phyloP scores from a whole-genome alignment of 2,888 invertebrate species.

The Bursaphelenchus okinawaensis region DNA sequence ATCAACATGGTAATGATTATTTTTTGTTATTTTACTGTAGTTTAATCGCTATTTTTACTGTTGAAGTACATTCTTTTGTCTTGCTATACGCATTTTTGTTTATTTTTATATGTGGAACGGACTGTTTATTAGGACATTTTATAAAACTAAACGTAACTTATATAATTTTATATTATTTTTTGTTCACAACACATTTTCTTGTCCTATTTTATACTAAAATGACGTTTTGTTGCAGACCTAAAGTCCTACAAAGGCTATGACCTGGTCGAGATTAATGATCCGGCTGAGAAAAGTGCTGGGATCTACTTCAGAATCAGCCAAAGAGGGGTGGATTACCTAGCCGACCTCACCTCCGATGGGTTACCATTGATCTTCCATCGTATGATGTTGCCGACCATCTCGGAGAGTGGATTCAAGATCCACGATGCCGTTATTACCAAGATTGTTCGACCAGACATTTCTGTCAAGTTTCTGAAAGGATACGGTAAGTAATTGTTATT shows the following conservation, averaged over 20 bases:
- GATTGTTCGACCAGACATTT: conserved; percentile 35
- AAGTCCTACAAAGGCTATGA: conserved; percentile 16
- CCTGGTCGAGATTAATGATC: conserved; percentile 24
- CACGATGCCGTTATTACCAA: conserved; percentile 32
- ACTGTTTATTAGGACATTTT: too few species aligned
- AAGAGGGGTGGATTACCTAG: conserved; percentile 36
- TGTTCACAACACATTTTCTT: too few species aligned
- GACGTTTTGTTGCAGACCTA: not conserved
- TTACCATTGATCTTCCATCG: conserved; percentile 35
- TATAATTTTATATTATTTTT: not conserved
- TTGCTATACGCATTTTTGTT: too few species aligned
- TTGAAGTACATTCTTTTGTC: too few species aligned
- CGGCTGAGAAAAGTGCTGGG: conserved; percentile 31
- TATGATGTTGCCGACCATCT: conserved; percentile 34
- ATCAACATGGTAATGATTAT: too few species aligned
- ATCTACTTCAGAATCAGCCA: conserved; percentile 37
- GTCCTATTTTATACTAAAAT: too few species aligned
- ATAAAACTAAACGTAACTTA: too few species aligned
- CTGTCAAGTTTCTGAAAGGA: conserved; percentile 38
- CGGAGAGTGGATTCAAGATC: conserved; percentile 26
- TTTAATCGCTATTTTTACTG: too few species aligned
- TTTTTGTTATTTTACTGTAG: too few species aligned
- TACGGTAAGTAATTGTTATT: conserved; percentile 22
- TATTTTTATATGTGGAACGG: too few species aligned
- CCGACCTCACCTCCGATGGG: conserved; percentile 30